Evolutionary conservation across 1,140 invertebrate genomes (phyloP), one percentile per base, ranked within the genome.

Genomic region (Eubasilissa regina): DNA sequence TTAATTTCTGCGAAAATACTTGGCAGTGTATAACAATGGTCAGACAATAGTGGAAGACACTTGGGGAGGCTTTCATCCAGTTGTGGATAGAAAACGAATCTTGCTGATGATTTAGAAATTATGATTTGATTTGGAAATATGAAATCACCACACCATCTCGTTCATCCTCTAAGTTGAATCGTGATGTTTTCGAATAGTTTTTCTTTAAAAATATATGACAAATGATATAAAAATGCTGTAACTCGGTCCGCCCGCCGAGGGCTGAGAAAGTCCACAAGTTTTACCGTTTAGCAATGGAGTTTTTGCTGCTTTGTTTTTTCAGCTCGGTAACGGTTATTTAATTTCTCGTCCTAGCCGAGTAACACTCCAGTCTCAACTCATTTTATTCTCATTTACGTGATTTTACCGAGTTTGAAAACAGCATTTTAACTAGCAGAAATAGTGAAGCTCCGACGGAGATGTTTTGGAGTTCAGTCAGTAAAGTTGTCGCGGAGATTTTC

Each of bases 311-410:
- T 68, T 47, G 64, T 68, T 68, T 68, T 51, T 68, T 68, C 19
- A 68, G 64, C 44, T 68, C 44, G 64, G 64, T 68, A 68, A 68
- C 64, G 43, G 64, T 68, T 68, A 68, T 68, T 68, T 68, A 68
- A 68, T 68, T 68, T 45, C 45, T 68, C 64, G 44, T 68, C 12
- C 64, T 45, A 13, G 64, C 44, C 44, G 44, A 68, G 64, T 45
- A 19, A 68, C 43, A 68, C 64, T 68, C 64, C 8, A 64, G 60
- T 9, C 13, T 68, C 13, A 68, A 68, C 64, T 68, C 64, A 13
- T 44, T 68, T 68, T 68, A 68, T 68, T 68, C 64, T 44, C 44
- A 68, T 68, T 68, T 48, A 68, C 64, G 64, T 21, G 64, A 68
- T 68, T 45, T 47, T 68, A 4, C 64, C 64, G 64, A 68, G 43